Conservation (phyloP, 2,797 vertebrate genomes). For the Hemibagrus guttatus region DNA sequence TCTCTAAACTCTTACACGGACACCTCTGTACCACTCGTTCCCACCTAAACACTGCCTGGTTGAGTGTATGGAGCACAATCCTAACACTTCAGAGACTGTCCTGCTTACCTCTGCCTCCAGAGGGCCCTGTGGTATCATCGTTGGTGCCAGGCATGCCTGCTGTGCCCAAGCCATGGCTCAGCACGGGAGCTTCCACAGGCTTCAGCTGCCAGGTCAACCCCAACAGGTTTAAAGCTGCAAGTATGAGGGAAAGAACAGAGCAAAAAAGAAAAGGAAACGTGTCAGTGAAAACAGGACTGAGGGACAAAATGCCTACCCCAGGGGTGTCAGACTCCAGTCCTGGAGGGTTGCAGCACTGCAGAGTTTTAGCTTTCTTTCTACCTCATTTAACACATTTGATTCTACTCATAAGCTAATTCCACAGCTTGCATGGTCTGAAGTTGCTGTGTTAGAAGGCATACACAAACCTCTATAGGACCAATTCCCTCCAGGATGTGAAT, state of each 20-base stretch:
- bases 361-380: conserved; percentile 18
- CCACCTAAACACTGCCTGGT: not conserved
- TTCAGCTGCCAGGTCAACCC: conserved; percentile 88
- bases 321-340: conserved; percentile 16
- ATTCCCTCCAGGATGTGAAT: not conserved
- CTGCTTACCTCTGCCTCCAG: conserved; percentile 85
- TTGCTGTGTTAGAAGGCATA: not conserved
- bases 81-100: conserved; percentile 15
- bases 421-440: not conserved
- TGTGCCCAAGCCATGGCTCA: conserved; percentile 81
- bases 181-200: conserved; percentile 83
- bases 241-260: conserved; percentile 63
- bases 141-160: conserved; percentile 75
- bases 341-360: conserved; percentile 11
- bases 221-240: conserved; percentile 87
- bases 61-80: not conserved
- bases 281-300: conserved; percentile 30
- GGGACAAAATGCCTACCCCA: conserved; percentile 9
- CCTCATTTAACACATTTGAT: conserved; percentile 16
- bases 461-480: not conserved
- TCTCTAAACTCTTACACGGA: not conserved
- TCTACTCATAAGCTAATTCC: conserved; percentile 1
- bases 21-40: not conserved
- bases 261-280: conserved; percentile 11
- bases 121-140: conserved; percentile 80